Percentiles rank a stretch among this genome's conserved stretches.
These are phyloP conservation scores for Pardosa pseudoannulata DNA, from an alignment of 2,888 invertebrate species.

Conservation along the genomic window DNA sequence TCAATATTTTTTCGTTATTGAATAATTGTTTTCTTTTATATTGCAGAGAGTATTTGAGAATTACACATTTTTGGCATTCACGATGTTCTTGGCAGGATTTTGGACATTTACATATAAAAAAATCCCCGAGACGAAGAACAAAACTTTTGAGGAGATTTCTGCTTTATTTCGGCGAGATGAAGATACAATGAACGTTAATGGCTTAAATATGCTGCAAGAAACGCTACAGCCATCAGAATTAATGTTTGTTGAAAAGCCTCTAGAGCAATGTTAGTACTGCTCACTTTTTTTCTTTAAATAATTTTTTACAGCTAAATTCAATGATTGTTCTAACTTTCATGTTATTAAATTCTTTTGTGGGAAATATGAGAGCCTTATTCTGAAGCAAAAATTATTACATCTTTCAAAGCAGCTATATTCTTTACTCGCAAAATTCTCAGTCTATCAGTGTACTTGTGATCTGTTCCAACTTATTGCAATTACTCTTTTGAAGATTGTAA, in stretches of 20 bases:
- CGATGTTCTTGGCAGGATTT: conserved; percentile 96
- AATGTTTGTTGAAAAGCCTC: conserved; percentile 57
- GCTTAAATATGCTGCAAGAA: conserved; percentile 39
- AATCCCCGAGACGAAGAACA: conserved; percentile 99
- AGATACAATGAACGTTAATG: conserved; percentile 62
- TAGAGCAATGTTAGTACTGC: conserved; percentile 52
- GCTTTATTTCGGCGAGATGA: conserved; percentile 83
- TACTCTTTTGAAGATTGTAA: too few relatives aligned
- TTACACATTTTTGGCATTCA: conserved; percentile 99
- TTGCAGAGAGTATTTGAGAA: conserved; percentile 90
- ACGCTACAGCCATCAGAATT: conserved; percentile 66
- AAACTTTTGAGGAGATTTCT: conserved; percentile 95
- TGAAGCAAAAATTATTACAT: too few relatives aligned
- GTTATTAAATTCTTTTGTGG: too few relatives aligned
- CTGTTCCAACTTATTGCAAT: too few relatives aligned
- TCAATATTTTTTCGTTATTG: too few relatives aligned
- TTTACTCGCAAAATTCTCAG: too few relatives aligned
- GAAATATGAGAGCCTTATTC: too few relatives aligned
- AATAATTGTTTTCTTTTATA: background rate
- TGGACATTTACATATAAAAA: conserved; percentile 99
- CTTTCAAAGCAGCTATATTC: too few relatives aligned
- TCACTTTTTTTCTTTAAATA: background rate
- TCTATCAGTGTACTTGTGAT: too few relatives aligned
- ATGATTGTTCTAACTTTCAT: background rate
- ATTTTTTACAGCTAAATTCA: too few relatives aligned